A percentile compares a stretch with the other conserved stretches of the same genome.
Evolutionary conservation across 2,797 vertebrate genomes (phyloP).

Genomic region (Streptopelia turtur): DNA sequence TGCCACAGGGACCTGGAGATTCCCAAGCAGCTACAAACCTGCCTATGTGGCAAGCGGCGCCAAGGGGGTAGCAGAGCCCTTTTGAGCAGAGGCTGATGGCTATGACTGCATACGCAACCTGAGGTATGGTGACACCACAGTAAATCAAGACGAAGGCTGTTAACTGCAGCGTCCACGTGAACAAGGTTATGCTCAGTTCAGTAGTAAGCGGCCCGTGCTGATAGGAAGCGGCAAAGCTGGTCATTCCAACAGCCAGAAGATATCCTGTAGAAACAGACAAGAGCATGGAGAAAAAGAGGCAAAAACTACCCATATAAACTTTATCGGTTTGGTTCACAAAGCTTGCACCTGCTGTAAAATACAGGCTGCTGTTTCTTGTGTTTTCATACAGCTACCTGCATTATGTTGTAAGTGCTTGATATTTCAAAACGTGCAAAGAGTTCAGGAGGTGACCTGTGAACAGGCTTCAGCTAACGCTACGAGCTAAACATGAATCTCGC

Average conservation of each 20-base stretch:
- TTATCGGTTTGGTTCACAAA: neutral
- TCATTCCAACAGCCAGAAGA: constrained; percentile 65
- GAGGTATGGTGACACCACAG: constrained; percentile 71
- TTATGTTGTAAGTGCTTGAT: neutral
- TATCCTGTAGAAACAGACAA: constrained; percentile 75
- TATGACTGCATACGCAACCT: constrained; percentile 68
- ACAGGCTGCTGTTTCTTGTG: neutral
- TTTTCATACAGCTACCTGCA: neutral
- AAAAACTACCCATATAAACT: neutral
- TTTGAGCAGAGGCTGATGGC: constrained; percentile 64
- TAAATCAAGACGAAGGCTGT: constrained; percentile 77
- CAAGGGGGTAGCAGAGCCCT: constrained; percentile 48
- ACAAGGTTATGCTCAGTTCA: constrained; percentile 62
- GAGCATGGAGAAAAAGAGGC: neutral
- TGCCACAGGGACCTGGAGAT: neutral
- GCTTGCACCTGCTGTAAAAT: neutral
- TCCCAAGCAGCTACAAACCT: constrained; percentile 63
- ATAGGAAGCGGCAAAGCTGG: constrained; percentile 81
- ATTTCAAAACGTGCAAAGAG: neutral
- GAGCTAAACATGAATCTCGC: neutral
- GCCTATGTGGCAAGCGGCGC: constrained; percentile 28
- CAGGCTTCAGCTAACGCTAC: neutral
- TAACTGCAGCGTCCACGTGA: constrained; percentile 74
- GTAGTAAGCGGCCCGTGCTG: constrained; percentile 74
- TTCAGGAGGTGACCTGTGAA: neutral